These are phyloP conservation scores for Cherax quadricarinatus DNA, from an alignment of 1,140 invertebrate genomes.

Conservation along the genomic window DNA sequence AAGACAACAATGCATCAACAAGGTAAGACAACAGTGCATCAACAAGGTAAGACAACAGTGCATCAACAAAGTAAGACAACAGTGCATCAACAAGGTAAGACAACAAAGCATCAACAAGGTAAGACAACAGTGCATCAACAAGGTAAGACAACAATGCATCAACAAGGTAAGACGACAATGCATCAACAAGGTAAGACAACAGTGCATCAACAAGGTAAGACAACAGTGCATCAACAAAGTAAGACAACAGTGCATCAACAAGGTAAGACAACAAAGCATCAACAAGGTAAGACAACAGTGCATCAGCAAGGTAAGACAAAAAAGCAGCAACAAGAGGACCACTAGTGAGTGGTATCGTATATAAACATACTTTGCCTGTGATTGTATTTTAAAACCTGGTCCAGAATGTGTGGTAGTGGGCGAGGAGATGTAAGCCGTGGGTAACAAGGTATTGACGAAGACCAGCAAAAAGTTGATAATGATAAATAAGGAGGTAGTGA, in stretches of 20 bases:
- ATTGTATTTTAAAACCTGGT: background rate
- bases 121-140: background rate
- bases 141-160: background rate
- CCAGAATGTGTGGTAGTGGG: constrained; percentile 7
- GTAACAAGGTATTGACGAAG: constrained; percentile 45
- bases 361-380: background rate
- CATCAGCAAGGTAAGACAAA: too few species aligned
- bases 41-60: too few species aligned
- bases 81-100: background rate
- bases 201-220: too few species aligned
- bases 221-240: too few species aligned
- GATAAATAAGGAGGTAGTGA: constrained; percentile 45
- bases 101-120: background rate
- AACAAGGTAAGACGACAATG: background rate
- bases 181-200: background rate
- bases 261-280: background rate
- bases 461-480: constrained; percentile 40
- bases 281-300: too few species aligned
- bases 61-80: too few species aligned
- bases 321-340: background rate
- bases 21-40: too few species aligned
- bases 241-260: background rate
- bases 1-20: background rate
- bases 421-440: background rate
- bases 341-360: background rate